A percentile compares a stretch with the other conserved stretches of the same genome.
These are phyloP conservation scores for Furcula furcula DNA, from an alignment of 2,888 invertebrate species.

Conservation along the genomic window DNA sequence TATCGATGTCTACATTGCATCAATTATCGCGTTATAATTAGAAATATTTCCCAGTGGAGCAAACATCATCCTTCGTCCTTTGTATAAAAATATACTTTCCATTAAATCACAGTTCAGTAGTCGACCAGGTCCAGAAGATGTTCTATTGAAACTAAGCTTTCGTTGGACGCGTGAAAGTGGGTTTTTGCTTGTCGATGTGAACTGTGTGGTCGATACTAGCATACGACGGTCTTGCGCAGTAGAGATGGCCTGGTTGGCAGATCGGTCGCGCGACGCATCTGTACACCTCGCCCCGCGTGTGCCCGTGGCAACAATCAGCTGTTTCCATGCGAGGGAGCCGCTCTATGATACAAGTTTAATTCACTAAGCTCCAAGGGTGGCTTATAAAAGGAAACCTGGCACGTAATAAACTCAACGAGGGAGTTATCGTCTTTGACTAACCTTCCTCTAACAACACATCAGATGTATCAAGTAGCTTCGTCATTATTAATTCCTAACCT, in stretches of 20 bases:
- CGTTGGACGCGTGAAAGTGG: too few relatives aligned
- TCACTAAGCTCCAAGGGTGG: background rate
- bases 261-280: background rate
- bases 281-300: background rate
- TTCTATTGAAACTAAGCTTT: too few relatives aligned
- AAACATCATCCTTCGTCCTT: background rate
- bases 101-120: too few relatives aligned
- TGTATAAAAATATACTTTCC: background rate
- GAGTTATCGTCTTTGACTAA: too few relatives aligned
- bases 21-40: background rate
- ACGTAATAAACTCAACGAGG: too few relatives aligned
- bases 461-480: too few relatives aligned
- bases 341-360: background rate
- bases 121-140: too few relatives aligned
- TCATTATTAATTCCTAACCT: too few relatives aligned
- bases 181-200: background rate
- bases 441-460: too few relatives aligned
- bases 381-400: background rate
- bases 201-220: background rate
- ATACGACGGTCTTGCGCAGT: constrained; percentile 1
- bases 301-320: constrained; percentile 1
- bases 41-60: background rate
- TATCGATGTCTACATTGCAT: too few relatives aligned
- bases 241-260: background rate
- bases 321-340: background rate